These are phyloP conservation scores for Prenolepis imparis DNA, from an alignment of 2,888 invertebrate species.

Conservation along the genomic window DNA sequence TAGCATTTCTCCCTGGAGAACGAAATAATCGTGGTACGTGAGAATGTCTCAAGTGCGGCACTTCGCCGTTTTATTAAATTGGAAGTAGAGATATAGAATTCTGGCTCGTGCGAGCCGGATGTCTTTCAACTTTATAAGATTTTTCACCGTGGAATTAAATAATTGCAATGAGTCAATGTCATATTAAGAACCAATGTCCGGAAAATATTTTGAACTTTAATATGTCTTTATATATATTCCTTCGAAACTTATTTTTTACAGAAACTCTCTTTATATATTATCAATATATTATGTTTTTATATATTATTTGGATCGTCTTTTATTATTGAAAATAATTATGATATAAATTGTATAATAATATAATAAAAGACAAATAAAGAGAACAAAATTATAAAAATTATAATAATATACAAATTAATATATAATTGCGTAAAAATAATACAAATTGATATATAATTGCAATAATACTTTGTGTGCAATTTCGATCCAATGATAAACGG, in stretches of 20 bases:
- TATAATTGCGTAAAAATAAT: background rate
- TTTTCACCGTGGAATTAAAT: constrained; percentile 20
- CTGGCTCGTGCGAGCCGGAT: constrained; percentile 8
- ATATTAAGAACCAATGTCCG: background rate
- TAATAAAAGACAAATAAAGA: background rate
- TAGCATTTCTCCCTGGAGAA: constrained; percentile 25
- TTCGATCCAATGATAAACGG: constrained; percentile 58
- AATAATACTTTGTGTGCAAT: background rate
- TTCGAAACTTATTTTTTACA: background rate
- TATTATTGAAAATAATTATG: constrained; percentile 2
- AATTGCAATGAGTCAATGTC: constrained; percentile 17
- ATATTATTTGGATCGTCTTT: background rate
- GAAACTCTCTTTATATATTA: background rate
- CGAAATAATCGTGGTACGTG: constrained; percentile 59
- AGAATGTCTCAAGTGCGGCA: constrained; percentile 54
- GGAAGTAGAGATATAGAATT: constrained; percentile 35
- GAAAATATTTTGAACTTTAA: constrained; percentile 2
- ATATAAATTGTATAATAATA: background rate
- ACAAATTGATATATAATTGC: background rate
- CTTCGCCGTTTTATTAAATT: constrained; percentile 57
- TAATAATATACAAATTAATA: background rate
- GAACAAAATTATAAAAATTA: too few species aligned
- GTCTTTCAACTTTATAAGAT: constrained; percentile 1
- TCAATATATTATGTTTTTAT: background rate
- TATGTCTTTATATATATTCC: background rate